phyloP scores from a whole-genome alignment of 2,113 vertebrate genomes.

The Hippoglossus stenolepis region DNA sequence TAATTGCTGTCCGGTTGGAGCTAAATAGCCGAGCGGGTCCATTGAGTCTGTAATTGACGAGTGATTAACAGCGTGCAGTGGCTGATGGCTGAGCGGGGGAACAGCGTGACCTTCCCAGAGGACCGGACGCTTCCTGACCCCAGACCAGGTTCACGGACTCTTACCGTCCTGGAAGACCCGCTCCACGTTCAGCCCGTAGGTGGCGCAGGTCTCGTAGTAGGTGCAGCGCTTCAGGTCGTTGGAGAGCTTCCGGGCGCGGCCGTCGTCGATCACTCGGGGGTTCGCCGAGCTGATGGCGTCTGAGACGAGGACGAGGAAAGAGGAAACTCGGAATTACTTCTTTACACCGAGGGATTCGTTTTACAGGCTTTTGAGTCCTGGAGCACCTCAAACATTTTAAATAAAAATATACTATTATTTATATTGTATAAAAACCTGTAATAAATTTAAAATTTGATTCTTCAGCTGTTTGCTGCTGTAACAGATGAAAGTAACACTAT shows the following conservation, averaged over 20 bases:
- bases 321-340: no score
- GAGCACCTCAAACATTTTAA: not conserved
- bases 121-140: conserved; percentile 28
- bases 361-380: no score
- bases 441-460: no score
- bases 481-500: not conserved
- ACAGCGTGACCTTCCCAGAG: conserved; percentile 76
- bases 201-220: conserved; percentile 98
- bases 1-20: conserved; percentile 66
- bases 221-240: conserved; percentile 97
- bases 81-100: not conserved
- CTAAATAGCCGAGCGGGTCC: conserved; percentile 68
- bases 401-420: no score
- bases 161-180: conserved; percentile 97
- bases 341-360: no score
- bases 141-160: not conserved
- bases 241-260: conserved; percentile 91
- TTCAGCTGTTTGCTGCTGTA: not conserved
- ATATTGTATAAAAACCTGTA: no score
- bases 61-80: conserved; percentile 73
- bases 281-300: conserved; percentile 96
- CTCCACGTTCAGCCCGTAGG: conserved; percentile 97
- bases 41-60: conserved; percentile 76
- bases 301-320: conserved; percentile 48
- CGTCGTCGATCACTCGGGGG: conserved; percentile 93